These are phyloP conservation scores for Lagodon rhomboides DNA, from an alignment of 2,797 vertebrate genomes.

Conservation along the genomic window DNA sequence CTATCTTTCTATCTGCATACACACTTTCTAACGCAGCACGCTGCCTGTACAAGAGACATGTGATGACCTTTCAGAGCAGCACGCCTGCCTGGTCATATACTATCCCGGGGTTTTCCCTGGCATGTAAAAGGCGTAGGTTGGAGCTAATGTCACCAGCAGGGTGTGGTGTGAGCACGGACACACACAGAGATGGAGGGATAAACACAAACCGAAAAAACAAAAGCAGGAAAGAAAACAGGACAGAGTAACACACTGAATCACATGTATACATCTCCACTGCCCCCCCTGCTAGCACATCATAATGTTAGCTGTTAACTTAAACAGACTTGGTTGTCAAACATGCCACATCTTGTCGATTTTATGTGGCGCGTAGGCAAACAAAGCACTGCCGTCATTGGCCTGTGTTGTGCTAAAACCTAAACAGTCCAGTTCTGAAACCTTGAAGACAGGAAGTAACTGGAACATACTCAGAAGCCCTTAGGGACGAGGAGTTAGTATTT, in stretches of 20 bases:
- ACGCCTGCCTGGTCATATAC: constrained; percentile 55
- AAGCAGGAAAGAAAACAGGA: constrained; percentile 44
- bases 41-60: constrained; percentile 42
- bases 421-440: constrained; percentile 10
- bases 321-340: constrained; percentile 9
- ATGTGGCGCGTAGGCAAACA: neutral
- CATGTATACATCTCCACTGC: neutral
- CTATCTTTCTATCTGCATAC: constrained; percentile 49
- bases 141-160: constrained; percentile 60
- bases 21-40: constrained; percentile 29
- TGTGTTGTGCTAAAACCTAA: constrained; percentile 6
- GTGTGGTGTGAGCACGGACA: constrained; percentile 40
- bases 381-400: neutral
- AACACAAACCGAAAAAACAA: constrained; percentile 20
- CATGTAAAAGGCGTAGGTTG: constrained; percentile 42
- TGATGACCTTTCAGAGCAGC: constrained; percentile 69
- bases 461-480: constrained; percentile 13
- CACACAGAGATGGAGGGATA: constrained; percentile 30
- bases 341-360: neutral
- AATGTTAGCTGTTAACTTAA: neutral
- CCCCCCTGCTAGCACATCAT: neutral
- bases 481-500: constrained; percentile 1
- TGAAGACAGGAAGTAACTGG: constrained; percentile 32
- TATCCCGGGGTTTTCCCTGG: constrained; percentile 52
- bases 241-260: neutral